Percentiles rank a stretch among this genome's conserved stretches.
Conservation (phyloP, 1,140 invertebrate species). For the Formica selysi region DNA sequence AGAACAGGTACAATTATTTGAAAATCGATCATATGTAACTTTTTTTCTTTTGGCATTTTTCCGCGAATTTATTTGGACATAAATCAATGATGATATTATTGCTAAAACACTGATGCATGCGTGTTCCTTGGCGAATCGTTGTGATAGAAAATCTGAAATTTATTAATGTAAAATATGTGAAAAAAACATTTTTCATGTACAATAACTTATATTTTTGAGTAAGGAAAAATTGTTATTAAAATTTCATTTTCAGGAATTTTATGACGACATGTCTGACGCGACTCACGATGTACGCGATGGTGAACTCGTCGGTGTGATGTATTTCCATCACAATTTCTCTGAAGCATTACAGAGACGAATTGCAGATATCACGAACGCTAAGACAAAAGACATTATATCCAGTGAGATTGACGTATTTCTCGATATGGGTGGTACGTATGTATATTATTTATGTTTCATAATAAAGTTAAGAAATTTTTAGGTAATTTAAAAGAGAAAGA, state of each 20-base stretch:
- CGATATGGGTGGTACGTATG: constrained; percentile 89
- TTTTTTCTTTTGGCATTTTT: neutral
- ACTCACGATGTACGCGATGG: constrained; percentile 88
- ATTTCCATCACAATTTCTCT: constrained; percentile 93
- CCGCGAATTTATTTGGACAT: neutral
- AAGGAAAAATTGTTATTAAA: neutral
- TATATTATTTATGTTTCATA: constrained; percentile 5
- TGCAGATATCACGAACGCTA: constrained; percentile 76
- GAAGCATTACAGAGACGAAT: constrained; percentile 87
- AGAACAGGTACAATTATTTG: constrained; percentile 78
- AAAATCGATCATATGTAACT: neutral
- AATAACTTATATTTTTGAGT: neutral
- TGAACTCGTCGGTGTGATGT: constrained; percentile 90
- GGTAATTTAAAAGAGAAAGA: neutral
- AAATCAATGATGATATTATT: neutral
- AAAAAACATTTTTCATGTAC: neutral
- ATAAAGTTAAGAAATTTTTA: neutral
- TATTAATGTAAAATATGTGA: too few species aligned
- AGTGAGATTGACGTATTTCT: constrained; percentile 90
- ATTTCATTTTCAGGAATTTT: constrained; percentile 85
- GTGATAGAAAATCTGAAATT: too few species aligned
- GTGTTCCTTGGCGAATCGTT: too few species aligned
- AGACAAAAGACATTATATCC: constrained; percentile 83
- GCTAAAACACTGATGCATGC: too few species aligned
- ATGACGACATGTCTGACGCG: constrained; percentile 86